Percentiles rank a stretch among this genome's conserved stretches.
Conservation (phyloP, 2,113 vertebrate species). For the Columba janthina region DNA sequence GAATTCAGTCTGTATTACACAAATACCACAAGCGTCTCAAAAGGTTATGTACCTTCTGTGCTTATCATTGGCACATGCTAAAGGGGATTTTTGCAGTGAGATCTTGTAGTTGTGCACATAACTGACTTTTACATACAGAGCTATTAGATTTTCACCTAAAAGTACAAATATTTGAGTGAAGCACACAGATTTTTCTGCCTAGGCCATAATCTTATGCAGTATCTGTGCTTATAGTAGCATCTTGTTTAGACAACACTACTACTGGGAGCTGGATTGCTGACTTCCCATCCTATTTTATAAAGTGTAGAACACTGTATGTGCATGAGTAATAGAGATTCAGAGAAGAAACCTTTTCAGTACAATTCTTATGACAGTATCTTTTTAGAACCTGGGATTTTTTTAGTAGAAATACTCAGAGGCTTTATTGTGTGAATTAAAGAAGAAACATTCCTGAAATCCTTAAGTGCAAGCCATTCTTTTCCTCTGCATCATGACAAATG, state of each 20-base stretch:
- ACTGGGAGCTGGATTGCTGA: background rate
- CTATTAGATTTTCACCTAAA: background rate
- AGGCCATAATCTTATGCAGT: background rate
- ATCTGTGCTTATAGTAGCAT: background rate
- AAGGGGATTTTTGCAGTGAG: background rate
- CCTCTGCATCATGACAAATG: conserved; percentile 56
- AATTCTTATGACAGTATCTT: conserved; percentile 28
- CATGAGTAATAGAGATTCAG: background rate
- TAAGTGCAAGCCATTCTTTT: conserved; percentile 54
- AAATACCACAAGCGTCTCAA: fast-evolving
- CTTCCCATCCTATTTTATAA: background rate
- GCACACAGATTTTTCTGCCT: background rate
- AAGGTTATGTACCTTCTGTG: background rate
- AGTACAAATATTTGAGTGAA: background rate
- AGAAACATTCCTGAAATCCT: conserved; percentile 43
- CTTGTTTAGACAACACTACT: background rate
- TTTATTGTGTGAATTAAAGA: conserved; percentile 49
- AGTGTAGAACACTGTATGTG: background rate
- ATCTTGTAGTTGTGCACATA: background rate
- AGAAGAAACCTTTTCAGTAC: conserved; percentile 17
- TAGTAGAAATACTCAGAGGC: conserved; percentile 27
- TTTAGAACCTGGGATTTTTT: background rate
- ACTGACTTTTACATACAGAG: background rate
- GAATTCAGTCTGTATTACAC: background rate
- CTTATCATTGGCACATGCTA: background rate